A percentile compares a stretch with the other conserved stretches of the same genome.
These are phyloP conservation scores for Montipora capitata DNA, from an alignment of 92 coral and sea anemone genomes.

Conservation along the genomic window DNA sequence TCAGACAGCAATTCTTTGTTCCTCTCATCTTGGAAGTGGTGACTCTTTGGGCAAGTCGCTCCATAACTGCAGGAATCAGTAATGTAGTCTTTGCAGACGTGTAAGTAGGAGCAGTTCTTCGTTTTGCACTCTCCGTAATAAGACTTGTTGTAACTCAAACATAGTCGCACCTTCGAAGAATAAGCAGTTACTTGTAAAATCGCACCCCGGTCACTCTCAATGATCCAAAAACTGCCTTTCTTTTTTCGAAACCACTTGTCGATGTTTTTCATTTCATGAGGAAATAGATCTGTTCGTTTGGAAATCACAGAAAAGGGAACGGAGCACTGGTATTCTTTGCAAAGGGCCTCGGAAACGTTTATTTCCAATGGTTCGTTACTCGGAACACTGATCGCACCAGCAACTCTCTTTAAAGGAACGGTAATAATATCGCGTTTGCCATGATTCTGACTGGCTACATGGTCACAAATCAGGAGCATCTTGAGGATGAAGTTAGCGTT, in stretches of 20 bases:
- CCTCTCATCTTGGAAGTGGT: conserved; percentile 40
- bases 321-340: conserved; percentile 61
- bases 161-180: conserved; percentile 62
- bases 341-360: conserved; percentile 64
- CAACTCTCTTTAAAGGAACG: background rate
- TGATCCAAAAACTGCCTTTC: conserved; percentile 57
- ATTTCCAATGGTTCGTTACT: conserved; percentile 27
- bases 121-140: conserved; percentile 39
- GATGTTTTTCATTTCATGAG: conserved; percentile 28
- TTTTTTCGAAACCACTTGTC: conserved; percentile 63
- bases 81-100: conserved; percentile 68
- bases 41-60: conserved; percentile 63
- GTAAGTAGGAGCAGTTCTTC: conserved; percentile 57
- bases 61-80: conserved; percentile 58
- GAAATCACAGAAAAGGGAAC: conserved; percentile 55
- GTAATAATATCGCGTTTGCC: too few relatives aligned
- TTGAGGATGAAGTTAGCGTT: conserved; percentile 40
- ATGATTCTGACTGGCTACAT: too few relatives aligned
- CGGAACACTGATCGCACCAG: too few relatives aligned
- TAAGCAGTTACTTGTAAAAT: conserved; percentile 49
- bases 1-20: conserved; percentile 46
- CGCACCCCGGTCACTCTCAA: conserved; percentile 38
- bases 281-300: conserved; percentile 51
- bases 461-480: conserved; percentile 64
- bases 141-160: conserved; percentile 48